Evolutionary conservation across 2,888 invertebrate species (phyloP).

Genomic region (Cantharis rustica): DNA sequence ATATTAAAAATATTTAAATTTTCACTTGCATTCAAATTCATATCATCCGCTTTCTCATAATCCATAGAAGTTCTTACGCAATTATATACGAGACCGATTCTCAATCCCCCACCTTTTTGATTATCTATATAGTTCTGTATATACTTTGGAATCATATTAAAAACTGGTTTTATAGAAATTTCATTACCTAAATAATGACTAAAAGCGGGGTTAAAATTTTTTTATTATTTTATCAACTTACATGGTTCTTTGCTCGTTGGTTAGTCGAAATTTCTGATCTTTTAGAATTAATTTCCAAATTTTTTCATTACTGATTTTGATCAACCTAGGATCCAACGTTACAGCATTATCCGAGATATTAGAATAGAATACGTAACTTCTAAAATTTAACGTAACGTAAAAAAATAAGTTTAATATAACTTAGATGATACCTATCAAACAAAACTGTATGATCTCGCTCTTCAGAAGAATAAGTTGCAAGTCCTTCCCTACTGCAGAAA

Average conservation of each 20-base stretch:
- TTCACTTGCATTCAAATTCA: background rate
- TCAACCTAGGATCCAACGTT: background rate
- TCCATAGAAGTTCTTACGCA: background rate
- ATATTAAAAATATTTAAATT: background rate
- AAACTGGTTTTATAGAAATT: too few species aligned
- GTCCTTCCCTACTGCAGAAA: background rate
- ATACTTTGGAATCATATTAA: too few species aligned
- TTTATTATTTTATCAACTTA: background rate
- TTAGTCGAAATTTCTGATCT: too few species aligned
- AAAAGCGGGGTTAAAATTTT: background rate
- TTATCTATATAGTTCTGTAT: too few species aligned
- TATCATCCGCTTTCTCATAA: background rate
- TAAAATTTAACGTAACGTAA: background rate
- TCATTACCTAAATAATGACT: background rate
- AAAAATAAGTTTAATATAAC: background rate
- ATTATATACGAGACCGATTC: too few species aligned
- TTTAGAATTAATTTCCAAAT: background rate
- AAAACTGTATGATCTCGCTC: background rate
- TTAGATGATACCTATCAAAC: background rate
- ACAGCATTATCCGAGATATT: background rate
- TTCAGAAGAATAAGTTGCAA: background rate
- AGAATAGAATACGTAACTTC: background rate
- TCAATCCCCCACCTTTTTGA: too few species aligned
- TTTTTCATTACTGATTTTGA: background rate
- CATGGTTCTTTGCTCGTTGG: background rate